A percentile compares a stretch with the other conserved stretches of the same genome.
These are phyloP conservation scores for Coregonus ussuriensis DNA, from an alignment of 2,797 vertebrate genomes.

Conservation along the genomic window DNA sequence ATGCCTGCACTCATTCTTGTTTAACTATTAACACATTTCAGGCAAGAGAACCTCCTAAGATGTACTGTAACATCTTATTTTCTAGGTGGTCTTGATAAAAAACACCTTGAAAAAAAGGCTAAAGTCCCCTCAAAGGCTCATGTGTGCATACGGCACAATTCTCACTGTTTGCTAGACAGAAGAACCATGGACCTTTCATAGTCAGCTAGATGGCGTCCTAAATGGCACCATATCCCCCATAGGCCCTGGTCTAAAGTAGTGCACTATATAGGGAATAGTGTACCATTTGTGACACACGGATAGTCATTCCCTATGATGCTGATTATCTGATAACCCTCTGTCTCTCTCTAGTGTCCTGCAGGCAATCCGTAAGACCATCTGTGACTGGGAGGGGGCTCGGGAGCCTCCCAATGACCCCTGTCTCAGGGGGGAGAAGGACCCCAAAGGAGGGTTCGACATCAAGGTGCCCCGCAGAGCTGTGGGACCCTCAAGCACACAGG, in stretches of 20 bases:
- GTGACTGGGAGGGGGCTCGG: constrained; percentile 95
- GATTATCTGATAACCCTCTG: neutral
- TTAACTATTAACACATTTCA: neutral
- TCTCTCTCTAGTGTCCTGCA: constrained; percentile 86
- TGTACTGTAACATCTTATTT: neutral
- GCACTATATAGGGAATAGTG: neutral
- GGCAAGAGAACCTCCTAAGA: too few species aligned
- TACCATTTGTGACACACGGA: neutral
- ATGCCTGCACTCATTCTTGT: neutral
- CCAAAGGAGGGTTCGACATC: constrained; percentile 98
- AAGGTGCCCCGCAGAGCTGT: constrained; percentile 97
- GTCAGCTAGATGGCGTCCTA: too few species aligned
- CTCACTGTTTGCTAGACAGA: too few species aligned
- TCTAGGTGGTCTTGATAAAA: neutral
- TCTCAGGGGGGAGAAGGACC: constrained; percentile 96
- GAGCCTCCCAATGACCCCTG: constrained; percentile 98
- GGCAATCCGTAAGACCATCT: constrained; percentile 97
- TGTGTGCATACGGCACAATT: too few species aligned
- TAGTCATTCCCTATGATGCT: neutral
- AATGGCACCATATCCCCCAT: too few species aligned
- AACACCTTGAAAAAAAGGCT: too few species aligned
- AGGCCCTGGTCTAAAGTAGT: too few species aligned
- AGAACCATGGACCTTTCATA: too few species aligned
- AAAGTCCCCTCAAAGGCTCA: too few species aligned
- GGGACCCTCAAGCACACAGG: constrained; percentile 98